These are phyloP conservation scores for Fulmarus glacialis DNA, from an alignment of 2,113 vertebrate genomes.

Conservation along the genomic window DNA sequence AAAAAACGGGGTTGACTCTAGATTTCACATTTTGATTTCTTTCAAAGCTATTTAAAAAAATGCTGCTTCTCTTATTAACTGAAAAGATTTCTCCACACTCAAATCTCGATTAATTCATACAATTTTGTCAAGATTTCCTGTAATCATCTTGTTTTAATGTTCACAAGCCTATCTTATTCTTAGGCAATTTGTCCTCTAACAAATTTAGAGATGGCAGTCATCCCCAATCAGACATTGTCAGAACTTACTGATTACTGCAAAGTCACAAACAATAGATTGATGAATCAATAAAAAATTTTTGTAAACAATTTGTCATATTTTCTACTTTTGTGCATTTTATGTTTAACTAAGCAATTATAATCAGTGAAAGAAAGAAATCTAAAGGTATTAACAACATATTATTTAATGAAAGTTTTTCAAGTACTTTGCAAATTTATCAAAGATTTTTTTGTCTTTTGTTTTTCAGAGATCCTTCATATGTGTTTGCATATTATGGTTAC, in stretches of 20 bases:
- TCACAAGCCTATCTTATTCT: neutral
- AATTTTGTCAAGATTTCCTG: neutral
- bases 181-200: neutral
- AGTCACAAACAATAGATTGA: neutral
- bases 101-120: neutral
- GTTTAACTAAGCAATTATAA: neutral
- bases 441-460: neutral
- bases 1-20: neutral
- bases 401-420: neutral
- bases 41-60: neutral
- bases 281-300: neutral
- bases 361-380: neutral
- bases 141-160: neutral
- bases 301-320: neutral
- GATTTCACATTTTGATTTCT: neutral
- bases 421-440: neutral
- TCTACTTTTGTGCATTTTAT: neutral
- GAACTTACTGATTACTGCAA: neutral
- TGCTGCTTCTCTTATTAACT: neutral
- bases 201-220: neutral
- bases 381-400: neutral
- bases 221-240: neutral
- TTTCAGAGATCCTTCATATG: neutral
- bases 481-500: neutral
- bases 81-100: neutral